Conservation (phyloP, 2,113 vertebrate species). For the Poicephalus meyeri region DNA sequence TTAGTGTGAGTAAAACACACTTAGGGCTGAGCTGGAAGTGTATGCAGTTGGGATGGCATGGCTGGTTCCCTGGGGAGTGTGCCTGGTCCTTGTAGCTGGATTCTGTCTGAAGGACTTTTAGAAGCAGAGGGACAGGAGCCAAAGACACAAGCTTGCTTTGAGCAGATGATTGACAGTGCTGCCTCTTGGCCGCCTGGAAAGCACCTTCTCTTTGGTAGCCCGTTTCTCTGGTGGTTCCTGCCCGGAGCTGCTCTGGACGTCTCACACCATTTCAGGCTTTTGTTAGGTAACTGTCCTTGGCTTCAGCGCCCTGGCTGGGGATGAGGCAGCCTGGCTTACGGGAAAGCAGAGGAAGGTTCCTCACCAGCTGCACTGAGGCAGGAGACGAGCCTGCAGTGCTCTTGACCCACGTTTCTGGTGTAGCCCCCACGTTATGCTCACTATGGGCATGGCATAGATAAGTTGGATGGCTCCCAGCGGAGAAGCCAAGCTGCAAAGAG, state of each 20-base stretch:
- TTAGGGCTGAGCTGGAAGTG: not conserved
- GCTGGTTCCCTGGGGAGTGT: not conserved
- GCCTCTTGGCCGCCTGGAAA: not conserved
- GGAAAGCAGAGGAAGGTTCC: not conserved
- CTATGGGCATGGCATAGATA: not conserved
- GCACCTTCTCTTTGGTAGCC: not conserved
- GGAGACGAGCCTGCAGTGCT: not conserved
- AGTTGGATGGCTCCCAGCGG: not conserved
- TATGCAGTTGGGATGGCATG: not conserved
- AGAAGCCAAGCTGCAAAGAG: not conserved
- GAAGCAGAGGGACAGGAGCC: not conserved
- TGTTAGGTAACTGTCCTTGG: not conserved
- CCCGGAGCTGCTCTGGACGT: not conserved
- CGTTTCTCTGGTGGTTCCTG: not conserved
- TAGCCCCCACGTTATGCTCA: not conserved
- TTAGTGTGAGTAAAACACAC: not conserved
- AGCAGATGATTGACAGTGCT: not conserved
- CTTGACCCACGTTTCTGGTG: not conserved
- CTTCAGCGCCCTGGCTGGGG: not conserved
- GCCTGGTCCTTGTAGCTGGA: not conserved
- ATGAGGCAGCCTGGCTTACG: not conserved
- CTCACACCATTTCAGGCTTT: not conserved
- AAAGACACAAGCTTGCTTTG: not conserved
- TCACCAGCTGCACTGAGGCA: not conserved
- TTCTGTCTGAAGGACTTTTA: not conserved